Evolutionary conservation across 2,888 invertebrate species (phyloP).

Genomic region (Exephanes ischioxanthus): DNA sequence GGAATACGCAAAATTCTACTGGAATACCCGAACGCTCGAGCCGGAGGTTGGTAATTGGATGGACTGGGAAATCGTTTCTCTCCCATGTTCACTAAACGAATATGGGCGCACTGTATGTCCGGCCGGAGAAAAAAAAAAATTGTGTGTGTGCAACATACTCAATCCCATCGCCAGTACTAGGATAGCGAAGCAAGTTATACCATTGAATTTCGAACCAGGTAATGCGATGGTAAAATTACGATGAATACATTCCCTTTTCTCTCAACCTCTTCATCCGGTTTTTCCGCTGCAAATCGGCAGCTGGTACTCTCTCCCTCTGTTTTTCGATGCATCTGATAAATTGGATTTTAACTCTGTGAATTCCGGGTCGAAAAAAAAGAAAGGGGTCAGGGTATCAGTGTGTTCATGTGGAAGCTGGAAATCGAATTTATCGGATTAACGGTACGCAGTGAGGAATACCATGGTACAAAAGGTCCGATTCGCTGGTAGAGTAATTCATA

Average conservation of each 20-base stretch:
- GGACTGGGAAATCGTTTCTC: slow-evolving; percentile 41
- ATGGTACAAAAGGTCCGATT: neutral
- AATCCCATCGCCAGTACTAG: neutral
- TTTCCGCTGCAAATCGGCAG: slow-evolving; percentile 27
- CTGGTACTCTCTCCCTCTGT: neutral
- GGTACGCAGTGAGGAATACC: neutral
- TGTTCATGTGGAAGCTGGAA: slow-evolving; percentile 37
- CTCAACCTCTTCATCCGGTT: slow-evolving; percentile 23
- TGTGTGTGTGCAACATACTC: neutral
- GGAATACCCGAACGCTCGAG: slow-evolving; percentile 1
- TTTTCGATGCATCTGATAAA: slow-evolving; percentile 44
- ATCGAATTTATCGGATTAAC: slow-evolving; percentile 32
- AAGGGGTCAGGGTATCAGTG: slow-evolving; percentile 19
- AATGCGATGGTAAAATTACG: slow-evolving; percentile 48
- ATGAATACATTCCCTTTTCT: slow-evolving; percentile 24
- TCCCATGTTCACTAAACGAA: slow-evolving; percentile 32
- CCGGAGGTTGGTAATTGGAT: slow-evolving; percentile 56
- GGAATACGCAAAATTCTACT: slow-evolving; percentile 36
- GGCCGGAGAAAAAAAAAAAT: neutral
- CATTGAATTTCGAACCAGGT: slow-evolving; percentile 34
- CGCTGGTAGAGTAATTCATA: neutral
- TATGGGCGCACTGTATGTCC: slow-evolving; percentile 7
- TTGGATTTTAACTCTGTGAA: slow-evolving; percentile 54
- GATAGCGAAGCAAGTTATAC: slow-evolving; percentile 25
- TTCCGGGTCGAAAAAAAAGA: neutral